Evolutionary conservation across 1,140 invertebrate genomes (phyloP).

Genomic region (Panagrolaimus sp.): DNA sequence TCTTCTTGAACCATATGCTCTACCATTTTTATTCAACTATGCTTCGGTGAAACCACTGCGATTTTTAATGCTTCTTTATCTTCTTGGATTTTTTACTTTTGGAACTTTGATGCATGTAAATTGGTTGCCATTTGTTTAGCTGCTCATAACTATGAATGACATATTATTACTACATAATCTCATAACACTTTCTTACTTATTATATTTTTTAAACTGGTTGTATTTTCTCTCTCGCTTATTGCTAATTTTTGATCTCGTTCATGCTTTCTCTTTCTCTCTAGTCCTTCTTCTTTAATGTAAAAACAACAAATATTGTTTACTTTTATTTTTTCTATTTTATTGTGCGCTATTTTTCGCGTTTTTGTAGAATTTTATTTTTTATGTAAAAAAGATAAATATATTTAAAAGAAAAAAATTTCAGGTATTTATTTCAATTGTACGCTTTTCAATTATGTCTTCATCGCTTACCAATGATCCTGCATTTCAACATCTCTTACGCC

Average conservation of each 20-base stretch:
- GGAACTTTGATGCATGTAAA: conserved; percentile 45
- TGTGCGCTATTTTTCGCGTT: too few relatives aligned
- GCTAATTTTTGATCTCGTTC: too few relatives aligned
- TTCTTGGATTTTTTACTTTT: conserved; percentile 42
- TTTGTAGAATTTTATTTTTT: too few relatives aligned
- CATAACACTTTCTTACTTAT: background rate
- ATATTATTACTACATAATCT: background rate
- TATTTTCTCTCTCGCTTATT: too few relatives aligned
- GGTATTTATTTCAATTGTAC: too few relatives aligned
- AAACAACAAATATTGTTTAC: too few relatives aligned
- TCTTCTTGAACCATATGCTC: conserved; percentile 31
- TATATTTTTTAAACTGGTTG: background rate
- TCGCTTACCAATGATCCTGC: background rate
- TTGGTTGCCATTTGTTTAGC: conserved; percentile 43
- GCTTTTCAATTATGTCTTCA: background rate
- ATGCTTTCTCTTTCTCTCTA: too few relatives aligned
- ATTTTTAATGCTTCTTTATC: conserved; percentile 33
- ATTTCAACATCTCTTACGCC: background rate
- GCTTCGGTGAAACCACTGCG: conserved; percentile 26
- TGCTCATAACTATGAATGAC: too few relatives aligned
- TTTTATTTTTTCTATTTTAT: too few relatives aligned
- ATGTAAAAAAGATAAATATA: too few relatives aligned
- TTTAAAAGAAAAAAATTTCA: too few relatives aligned
- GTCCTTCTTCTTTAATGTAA: too few relatives aligned
- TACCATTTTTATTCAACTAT: conserved; percentile 43